phyloP scores from a whole-genome alignment of 2,113 vertebrate species.

The Pomatorhinus ruficollis region DNA sequence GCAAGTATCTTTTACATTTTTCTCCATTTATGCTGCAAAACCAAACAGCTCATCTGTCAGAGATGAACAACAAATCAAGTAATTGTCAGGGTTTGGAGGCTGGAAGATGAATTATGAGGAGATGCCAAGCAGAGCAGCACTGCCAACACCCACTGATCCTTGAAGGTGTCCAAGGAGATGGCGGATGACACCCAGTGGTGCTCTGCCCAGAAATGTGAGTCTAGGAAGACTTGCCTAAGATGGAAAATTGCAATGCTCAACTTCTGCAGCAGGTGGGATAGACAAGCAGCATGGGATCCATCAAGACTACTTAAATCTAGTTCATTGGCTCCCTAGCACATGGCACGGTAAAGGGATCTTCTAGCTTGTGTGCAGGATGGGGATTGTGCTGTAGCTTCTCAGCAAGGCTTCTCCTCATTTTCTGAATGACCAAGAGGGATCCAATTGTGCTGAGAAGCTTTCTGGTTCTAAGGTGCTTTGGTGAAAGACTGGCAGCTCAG shows the following conservation, averaged over 20 bases:
- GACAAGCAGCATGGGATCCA: neutral
- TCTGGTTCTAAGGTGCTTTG: neutral
- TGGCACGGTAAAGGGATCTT: accelerated
- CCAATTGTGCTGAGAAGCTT: neutral
- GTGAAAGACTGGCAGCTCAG: neutral
- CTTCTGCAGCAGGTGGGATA: neutral
- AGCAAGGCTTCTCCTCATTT: neutral
- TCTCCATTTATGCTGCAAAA: neutral
- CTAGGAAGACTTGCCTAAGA: neutral
- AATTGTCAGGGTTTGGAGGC: neutral
- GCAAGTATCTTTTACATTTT: neutral
- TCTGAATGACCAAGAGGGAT: neutral
- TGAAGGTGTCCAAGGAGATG: neutral
- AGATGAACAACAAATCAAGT: neutral
- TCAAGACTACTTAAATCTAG: neutral
- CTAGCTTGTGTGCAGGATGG: too few species aligned
- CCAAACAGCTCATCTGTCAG: neutral
- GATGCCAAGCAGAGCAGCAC: neutral
- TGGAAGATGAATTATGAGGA: neutral
- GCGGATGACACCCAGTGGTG: neutral
- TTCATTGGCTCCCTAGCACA: neutral
- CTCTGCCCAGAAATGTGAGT: neutral
- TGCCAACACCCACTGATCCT: neutral
- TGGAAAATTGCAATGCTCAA: neutral
- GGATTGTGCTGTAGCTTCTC: neutral